These are phyloP conservation scores for Perdita meconis DNA, from an alignment of 2,888 invertebrate genomes.

Conservation along the genomic window DNA sequence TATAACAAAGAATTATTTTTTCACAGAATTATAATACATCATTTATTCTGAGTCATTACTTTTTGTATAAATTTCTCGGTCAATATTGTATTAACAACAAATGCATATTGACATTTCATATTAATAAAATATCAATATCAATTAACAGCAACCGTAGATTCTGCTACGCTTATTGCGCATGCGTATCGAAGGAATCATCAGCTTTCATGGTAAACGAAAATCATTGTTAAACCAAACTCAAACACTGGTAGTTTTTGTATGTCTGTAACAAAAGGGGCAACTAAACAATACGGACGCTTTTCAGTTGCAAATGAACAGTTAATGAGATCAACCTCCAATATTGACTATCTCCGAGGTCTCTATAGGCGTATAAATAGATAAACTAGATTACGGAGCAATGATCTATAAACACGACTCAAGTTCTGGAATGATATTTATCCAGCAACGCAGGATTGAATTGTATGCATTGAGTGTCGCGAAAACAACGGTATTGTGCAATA, in stretches of 20 bases:
- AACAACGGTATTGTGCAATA: too few species aligned
- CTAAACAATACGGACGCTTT: not conserved
- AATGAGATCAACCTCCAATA: conserved; percentile 9
- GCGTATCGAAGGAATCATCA: too few species aligned
- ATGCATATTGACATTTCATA: not conserved
- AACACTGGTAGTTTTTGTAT: not conserved
- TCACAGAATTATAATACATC: too few species aligned
- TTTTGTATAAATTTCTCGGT: too few species aligned
- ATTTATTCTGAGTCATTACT: too few species aligned
- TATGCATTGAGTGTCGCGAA: not conserved
- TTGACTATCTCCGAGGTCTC: conserved; percentile 21
- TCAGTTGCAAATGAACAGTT: conserved; percentile 1
- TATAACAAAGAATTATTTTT: too few species aligned
- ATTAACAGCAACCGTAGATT: too few species aligned
- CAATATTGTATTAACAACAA: not conserved
- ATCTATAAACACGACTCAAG: conserved; percentile 6
- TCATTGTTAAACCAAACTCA: too few species aligned
- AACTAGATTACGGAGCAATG: conserved; percentile 25
- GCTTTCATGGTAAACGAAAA: too few species aligned
- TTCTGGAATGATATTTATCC: conserved; percentile 24
- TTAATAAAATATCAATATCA: not conserved
- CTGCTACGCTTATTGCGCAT: too few species aligned
- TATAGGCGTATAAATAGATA: not conserved
- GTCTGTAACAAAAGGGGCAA: too few species aligned
- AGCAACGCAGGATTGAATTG: not conserved